These are phyloP conservation scores for Campoletis raptor DNA, from an alignment of 2,888 invertebrate species.

Conservation along the genomic window DNA sequence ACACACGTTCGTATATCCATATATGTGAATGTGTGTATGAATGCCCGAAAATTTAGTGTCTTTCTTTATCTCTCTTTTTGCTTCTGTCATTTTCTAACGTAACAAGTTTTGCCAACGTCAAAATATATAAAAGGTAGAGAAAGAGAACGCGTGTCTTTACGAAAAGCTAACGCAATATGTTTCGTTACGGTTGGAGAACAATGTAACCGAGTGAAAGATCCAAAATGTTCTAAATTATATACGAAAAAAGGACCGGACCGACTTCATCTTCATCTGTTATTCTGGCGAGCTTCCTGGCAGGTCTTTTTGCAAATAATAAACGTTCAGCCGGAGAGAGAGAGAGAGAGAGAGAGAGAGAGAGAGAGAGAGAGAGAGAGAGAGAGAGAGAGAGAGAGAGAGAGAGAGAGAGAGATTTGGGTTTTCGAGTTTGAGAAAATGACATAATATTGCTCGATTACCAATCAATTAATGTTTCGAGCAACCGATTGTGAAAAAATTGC, in stretches of 20 bases:
- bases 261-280: slow-evolving; percentile 63
- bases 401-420: no score
- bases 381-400: no score
- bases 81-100: not conserved
- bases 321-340: not conserved
- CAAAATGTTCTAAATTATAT: slow-evolving; percentile 57
- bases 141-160: slow-evolving; percentile 65
- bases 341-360: not conserved
- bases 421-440: no score
- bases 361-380: no score
- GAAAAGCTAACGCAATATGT: slow-evolving; percentile 41
- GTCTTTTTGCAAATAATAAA: not conserved
- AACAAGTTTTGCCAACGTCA: slow-evolving; percentile 23
- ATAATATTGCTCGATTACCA: no score
- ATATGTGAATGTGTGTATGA: not conserved
- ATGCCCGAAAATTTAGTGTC: slow-evolving; percentile 49
- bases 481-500: no score
- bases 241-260: slow-evolving; percentile 33
- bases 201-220: slow-evolving; percentile 50
- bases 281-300: slow-evolving; percentile 12
- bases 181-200: slow-evolving; percentile 39
- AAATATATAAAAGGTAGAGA: slow-evolving; percentile 48
- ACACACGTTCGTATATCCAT: slow-evolving; percentile 13
- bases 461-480: no score
- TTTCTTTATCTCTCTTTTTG: slow-evolving; percentile 1